These are phyloP conservation scores for Eulithis testata DNA, from an alignment of 2,888 invertebrate genomes.

Conservation along the genomic window DNA sequence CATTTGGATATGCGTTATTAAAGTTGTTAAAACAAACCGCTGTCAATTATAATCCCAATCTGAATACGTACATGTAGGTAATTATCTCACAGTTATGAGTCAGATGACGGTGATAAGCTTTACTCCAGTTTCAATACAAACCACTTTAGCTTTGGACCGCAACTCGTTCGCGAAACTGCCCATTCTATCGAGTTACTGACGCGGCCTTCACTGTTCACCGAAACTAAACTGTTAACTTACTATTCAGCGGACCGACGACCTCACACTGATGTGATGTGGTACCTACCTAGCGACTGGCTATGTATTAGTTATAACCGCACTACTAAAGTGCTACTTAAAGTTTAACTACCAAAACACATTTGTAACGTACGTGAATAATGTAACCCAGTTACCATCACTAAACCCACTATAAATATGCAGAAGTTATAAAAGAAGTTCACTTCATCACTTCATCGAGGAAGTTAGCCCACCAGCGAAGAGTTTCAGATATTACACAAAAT, in stretches of 20 bases:
- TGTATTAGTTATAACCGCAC: not conserved
- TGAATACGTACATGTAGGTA: no score
- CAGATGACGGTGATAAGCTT: not conserved
- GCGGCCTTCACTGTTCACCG: conserved; percentile 3
- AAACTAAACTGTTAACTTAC: no score
- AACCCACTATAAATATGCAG: no score
- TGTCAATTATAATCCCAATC: no score
- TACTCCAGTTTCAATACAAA: conserved; percentile 7
- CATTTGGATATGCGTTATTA: no score
- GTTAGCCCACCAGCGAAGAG: not conserved
- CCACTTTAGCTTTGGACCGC: conserved; percentile 2
- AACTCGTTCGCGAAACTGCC: conserved; percentile 1
- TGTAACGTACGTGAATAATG: no score
- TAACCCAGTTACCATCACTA: no score
- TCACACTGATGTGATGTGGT: not conserved
- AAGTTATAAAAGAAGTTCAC: no score
- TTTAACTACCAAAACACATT: not conserved
- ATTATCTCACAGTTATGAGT: not conserved
- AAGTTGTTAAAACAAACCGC: no score
- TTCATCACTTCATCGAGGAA: not conserved
- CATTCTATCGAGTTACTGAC: not conserved
- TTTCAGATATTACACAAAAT: not conserved
- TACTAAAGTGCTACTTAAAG: not conserved
- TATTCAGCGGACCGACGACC: not conserved
- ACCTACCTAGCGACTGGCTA: not conserved